Conservation (phyloP, 2,797 vertebrate species). For the Thalassophryne amazonica region DNA sequence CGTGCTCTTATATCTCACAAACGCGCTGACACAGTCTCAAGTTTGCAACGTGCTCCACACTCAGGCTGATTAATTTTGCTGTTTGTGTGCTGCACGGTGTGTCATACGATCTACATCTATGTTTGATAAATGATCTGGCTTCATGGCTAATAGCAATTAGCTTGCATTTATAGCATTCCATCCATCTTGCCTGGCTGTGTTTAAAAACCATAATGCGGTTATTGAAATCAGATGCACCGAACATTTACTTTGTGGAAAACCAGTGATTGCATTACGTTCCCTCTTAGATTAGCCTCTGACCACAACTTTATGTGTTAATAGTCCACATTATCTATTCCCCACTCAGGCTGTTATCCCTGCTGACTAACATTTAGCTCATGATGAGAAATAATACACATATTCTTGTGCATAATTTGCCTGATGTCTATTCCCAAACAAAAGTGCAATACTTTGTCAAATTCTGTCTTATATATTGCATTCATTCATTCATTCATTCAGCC, state of each 20-base stretch:
- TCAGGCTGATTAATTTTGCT: conserved; percentile 40
- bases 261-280: conserved; percentile 55
- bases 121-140: conserved; percentile 51
- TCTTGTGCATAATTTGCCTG: background rate
- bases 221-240: conserved; percentile 46
- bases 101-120: conserved; percentile 42
- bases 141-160: conserved; percentile 38
- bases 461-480: no score
- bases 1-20: background rate
- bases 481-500: no score
- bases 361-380: conserved; percentile 27
- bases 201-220: conserved; percentile 45
- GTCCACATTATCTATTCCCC: conserved; percentile 49
- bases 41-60: conserved; percentile 19
- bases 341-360: conserved; percentile 28
- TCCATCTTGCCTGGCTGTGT: conserved; percentile 43
- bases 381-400: conserved; percentile 22
- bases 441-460: no score
- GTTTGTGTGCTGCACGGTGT: conserved; percentile 17
- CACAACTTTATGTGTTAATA: conserved; percentile 45
- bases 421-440: no score
- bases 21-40: conserved; percentile 6
- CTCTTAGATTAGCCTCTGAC: conserved; percentile 27
- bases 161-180: conserved; percentile 40
- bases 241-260: conserved; percentile 41